phyloP scores from a whole-genome alignment of 2,888 invertebrate species.

The Malthinus seriepunctatus region DNA sequence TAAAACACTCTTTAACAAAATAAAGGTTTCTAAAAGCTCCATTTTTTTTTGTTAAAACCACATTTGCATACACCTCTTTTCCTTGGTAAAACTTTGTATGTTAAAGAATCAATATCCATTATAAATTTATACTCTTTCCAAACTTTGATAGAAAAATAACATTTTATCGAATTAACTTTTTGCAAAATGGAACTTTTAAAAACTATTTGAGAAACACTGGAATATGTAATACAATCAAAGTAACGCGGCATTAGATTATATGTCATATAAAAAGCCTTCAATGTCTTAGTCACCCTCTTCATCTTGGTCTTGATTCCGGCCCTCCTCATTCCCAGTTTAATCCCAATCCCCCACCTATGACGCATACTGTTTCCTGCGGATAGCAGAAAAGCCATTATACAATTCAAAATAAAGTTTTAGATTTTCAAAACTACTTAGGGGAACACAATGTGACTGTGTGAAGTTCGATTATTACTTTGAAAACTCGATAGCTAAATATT shows the following conservation, averaged over 20 bases:
- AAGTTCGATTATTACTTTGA: background rate
- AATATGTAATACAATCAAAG: constrained; percentile 38
- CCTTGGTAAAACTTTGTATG: too few relatives aligned
- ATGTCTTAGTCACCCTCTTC: constrained; percentile 41
- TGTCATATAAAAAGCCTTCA: constrained; percentile 43
- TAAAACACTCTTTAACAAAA: too few relatives aligned
- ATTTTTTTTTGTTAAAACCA: too few relatives aligned
- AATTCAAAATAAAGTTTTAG: constrained; percentile 13
- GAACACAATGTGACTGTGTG: background rate
- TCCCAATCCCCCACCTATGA: constrained; percentile 45
- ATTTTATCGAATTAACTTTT: too few relatives aligned
- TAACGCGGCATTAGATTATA: constrained; percentile 43
- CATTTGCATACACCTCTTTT: too few relatives aligned
- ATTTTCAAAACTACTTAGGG: constrained; percentile 3
- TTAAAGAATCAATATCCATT: too few relatives aligned
- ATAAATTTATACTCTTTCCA: too few relatives aligned
- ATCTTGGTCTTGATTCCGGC: constrained; percentile 35
- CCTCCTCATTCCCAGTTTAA: constrained; percentile 43
- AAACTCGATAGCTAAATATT: constrained; percentile 1
- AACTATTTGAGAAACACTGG: constrained; percentile 16
- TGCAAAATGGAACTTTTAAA: too few relatives aligned
- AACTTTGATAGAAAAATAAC: too few relatives aligned
- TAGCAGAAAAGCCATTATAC: constrained; percentile 20
- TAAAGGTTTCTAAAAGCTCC: too few relatives aligned
- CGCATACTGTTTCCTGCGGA: constrained; percentile 36